Conservation (phyloP, 2,888 invertebrate genomes). For the Colletes collaris region DNA sequence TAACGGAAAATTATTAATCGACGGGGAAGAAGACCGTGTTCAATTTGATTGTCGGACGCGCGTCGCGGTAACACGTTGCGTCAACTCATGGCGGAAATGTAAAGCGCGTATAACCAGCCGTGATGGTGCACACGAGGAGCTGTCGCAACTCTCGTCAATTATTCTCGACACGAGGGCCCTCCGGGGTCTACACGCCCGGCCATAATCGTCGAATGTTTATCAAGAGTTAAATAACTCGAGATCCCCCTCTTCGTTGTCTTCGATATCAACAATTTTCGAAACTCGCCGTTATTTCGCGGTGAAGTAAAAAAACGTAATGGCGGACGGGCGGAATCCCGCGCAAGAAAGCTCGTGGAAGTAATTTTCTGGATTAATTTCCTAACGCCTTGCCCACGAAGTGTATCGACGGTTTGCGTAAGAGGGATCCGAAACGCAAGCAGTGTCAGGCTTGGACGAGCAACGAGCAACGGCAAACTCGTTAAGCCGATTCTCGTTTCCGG, state of each 20-base stretch:
- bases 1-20: background rate
- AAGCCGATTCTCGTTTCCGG: slow-evolving; percentile 58
- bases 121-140: slow-evolving; percentile 5
- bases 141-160: slow-evolving; percentile 31
- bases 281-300: too few relatives aligned
- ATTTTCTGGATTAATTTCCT: slow-evolving; percentile 42
- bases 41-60: slow-evolving; percentile 4
- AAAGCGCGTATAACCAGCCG: slow-evolving; percentile 7
- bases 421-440: slow-evolving; percentile 32
- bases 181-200: background rate
- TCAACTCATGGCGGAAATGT: slow-evolving; percentile 18
- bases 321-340: background rate
- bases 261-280: too few relatives aligned
- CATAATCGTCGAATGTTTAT: background rate
- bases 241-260: too few relatives aligned
- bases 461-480: slow-evolving; percentile 46
- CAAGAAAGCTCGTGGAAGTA: background rate
- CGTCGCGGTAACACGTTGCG: slow-evolving; percentile 13
- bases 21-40: background rate
- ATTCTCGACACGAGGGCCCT: slow-evolving; percentile 13
- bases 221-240: background rate
- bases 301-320: too few relatives aligned
- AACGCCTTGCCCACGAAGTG: slow-evolving; percentile 30
- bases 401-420: slow-evolving; percentile 52
- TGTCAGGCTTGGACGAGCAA: slow-evolving; percentile 55